A percentile compares a stretch with the other conserved stretches of the same genome.
phyloP scores from a whole-genome alignment of 2,797 vertebrate genomes.

The Tenualosa ilisha region DNA sequence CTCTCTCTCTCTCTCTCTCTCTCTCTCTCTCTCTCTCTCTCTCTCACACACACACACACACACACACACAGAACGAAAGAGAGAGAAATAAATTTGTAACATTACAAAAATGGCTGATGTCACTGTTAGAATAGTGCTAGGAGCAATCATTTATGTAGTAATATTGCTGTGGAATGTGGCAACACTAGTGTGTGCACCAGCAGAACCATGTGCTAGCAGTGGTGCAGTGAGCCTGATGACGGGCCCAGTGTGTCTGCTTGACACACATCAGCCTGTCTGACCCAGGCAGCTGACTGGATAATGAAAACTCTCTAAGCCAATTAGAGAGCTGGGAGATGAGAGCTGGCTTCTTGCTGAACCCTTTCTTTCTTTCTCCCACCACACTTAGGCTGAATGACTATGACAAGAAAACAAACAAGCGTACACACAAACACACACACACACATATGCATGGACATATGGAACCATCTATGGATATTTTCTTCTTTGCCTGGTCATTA shows the following conservation, averaged over 20 bases:
- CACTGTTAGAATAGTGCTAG: too few relatives aligned
- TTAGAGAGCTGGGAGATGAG: background rate
- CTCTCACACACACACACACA: constrained; percentile 30
- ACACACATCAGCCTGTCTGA: background rate
- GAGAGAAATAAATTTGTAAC: background rate
- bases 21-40: background rate
- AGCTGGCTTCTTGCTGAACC: background rate
- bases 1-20: background rate
- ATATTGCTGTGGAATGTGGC: too few relatives aligned
- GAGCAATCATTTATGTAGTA: too few relatives aligned
- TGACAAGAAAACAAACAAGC: background rate
- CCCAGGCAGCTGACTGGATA: background rate
- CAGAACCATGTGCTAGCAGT: too few relatives aligned
- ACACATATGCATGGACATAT: background rate
- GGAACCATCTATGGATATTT: background rate
- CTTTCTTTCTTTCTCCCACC: background rate
- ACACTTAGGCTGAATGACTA: background rate
- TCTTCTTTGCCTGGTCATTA: background rate
- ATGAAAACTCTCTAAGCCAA: background rate
- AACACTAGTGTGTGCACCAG: too few relatives aligned
- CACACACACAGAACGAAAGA: constrained; percentile 30
- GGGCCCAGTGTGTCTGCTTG: background rate
- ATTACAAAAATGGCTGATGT: background rate
- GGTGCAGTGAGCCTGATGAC: too few relatives aligned
- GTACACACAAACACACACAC: background rate